These are phyloP conservation scores for Apostichopus californicus DNA, from an alignment of 35 echinoderm and acorn worm genomes.

Conservation along the genomic window DNA sequence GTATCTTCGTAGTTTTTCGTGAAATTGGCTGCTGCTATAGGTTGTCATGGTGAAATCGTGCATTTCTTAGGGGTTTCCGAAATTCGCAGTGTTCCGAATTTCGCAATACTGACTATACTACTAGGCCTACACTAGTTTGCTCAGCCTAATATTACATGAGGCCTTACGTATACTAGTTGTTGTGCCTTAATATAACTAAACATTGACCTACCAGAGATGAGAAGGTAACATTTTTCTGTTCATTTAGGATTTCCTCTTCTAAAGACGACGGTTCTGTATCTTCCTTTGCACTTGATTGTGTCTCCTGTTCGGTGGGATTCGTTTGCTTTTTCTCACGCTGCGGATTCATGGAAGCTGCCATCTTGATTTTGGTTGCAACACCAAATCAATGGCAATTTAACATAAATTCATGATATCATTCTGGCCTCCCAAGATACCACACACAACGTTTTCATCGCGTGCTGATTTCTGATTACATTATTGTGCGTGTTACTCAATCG, in stretches of 20 bases:
- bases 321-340: neutral
- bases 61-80: too few relatives aligned
- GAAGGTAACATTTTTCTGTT: conserved; percentile 37
- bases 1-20: too few relatives aligned
- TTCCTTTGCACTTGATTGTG: neutral
- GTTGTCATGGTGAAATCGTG: too few relatives aligned
- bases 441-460: neutral
- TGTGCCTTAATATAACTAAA: neutral
- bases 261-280: conserved; percentile 18
- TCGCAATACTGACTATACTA: too few relatives aligned
- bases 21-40: too few relatives aligned
- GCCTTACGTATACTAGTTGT: neutral
- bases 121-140: too few relatives aligned
- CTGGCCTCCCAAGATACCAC: neutral
- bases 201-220: conserved; percentile 21
- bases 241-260: conserved; percentile 35
- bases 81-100: too few relatives aligned
- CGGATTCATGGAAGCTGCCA: conserved; percentile 22
- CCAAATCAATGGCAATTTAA: too few relatives aligned
- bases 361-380: neutral
- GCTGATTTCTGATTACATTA: neutral
- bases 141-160: neutral
- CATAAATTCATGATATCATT: neutral
- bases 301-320: neutral
- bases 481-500: too few relatives aligned